phyloP scores from a whole-genome alignment of 2,113 vertebrate species.

The Malurus melanocephalus region DNA sequence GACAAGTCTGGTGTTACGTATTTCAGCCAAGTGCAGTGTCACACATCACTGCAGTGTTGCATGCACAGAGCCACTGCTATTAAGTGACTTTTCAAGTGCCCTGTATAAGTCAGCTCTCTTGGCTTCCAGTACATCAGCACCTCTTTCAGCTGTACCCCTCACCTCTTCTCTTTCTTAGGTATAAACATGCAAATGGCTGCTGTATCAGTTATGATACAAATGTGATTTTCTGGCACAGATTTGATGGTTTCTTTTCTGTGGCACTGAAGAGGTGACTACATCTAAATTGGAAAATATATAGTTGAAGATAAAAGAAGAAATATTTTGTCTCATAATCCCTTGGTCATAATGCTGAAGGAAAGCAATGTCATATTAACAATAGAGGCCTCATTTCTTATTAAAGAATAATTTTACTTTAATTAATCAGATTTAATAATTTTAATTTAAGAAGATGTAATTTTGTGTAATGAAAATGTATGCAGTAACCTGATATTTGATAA shows the following conservation, averaged over 20 bases:
- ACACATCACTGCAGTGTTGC: not conserved
- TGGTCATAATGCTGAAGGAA: not conserved
- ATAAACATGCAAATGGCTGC: not conserved
- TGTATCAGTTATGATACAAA: not conserved
- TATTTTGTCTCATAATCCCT: not conserved
- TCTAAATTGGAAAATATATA: not conserved
- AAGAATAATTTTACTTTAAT: not conserved
- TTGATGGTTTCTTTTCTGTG: not conserved
- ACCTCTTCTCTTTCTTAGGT: not conserved
- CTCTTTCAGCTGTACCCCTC: not conserved
- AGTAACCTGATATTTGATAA: not conserved
- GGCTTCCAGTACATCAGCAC: not conserved
- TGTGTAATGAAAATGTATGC: not conserved
- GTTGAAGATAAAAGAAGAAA: not conserved
- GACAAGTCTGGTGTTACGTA: not conserved
- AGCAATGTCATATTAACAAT: not conserved
- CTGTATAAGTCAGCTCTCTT: not conserved
- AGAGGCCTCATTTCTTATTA: not conserved
- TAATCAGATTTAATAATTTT: not conserved
- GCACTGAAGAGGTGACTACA: not conserved
- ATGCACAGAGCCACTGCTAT: not conserved
- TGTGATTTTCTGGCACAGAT: not conserved
- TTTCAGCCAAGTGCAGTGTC: not conserved
- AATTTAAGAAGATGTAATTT: not conserved
- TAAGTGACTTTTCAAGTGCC: not conserved